Conservation (phyloP, 2,888 invertebrate genomes). For the Oxycera nigricornis region DNA sequence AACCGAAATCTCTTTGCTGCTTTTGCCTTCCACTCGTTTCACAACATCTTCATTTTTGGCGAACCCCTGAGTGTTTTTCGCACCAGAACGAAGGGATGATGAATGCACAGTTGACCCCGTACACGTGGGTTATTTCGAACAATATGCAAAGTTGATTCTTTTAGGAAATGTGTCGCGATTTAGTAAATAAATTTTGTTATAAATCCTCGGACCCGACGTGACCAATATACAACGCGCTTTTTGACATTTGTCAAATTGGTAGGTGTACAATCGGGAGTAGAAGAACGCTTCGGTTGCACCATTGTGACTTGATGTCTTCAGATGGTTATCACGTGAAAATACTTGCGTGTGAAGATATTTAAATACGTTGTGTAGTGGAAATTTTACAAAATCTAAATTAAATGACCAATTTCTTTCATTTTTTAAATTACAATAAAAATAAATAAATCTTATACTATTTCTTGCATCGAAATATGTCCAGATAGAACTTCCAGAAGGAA, state of each 20-base stretch:
- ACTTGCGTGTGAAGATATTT: too few relatives aligned
- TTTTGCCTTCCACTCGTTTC: constrained; percentile 24
- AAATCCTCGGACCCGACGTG: constrained; percentile 9
- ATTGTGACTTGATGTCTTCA: constrained; percentile 2
- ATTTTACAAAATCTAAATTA: too few relatives aligned
- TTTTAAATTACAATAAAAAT: too few relatives aligned
- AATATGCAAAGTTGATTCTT: not conserved
- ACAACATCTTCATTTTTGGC: constrained; percentile 34
- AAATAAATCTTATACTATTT: too few relatives aligned
- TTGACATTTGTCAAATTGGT: constrained; percentile 35
- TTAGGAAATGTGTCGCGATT: not conserved
- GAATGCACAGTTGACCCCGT: not conserved
- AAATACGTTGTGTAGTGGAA: too few relatives aligned
- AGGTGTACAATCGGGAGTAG: not conserved
- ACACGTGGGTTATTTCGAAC: not conserved
- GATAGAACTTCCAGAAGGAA: too few relatives aligned
- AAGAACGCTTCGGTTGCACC: not conserved
- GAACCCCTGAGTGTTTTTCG: not conserved
- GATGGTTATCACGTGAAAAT: not conserved
- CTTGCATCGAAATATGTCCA: too few relatives aligned
- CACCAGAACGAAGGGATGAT: not conserved
- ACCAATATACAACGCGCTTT: constrained; percentile 41
- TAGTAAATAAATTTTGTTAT: not conserved
- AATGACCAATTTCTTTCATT: too few relatives aligned
- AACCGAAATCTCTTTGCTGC: constrained; percentile 13